phyloP scores from a whole-genome alignment of 2,113 vertebrate species.

The Callithrix jacchus region DNA sequence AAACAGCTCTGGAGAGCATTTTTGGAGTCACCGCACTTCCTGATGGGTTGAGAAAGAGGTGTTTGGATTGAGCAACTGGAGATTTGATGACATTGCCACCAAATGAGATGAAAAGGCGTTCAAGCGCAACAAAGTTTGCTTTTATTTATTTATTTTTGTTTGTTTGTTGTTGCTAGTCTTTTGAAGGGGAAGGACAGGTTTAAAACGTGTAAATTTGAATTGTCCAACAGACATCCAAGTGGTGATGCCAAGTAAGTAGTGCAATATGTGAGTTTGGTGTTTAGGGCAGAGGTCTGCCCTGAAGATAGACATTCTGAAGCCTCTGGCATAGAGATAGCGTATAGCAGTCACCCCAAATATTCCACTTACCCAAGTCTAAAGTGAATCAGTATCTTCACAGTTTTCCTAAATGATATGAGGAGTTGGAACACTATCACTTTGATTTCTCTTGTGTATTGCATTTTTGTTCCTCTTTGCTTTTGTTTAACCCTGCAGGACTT shows the following conservation, averaged over 20 bases:
- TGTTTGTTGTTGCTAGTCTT: neutral
- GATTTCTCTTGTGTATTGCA: neutral
- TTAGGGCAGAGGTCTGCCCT: neutral
- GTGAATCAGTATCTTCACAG: neutral
- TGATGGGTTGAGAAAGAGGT: too few species aligned
- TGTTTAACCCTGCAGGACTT: neutral
- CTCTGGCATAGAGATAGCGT: neutral
- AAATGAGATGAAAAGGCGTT: too few species aligned
- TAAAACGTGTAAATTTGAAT: neutral
- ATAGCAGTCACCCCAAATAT: neutral
- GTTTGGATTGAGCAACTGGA: too few species aligned
- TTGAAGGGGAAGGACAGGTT: neutral
- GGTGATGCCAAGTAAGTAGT: neutral
- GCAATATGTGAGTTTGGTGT: neutral
- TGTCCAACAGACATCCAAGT: too few species aligned
- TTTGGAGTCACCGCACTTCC: too few species aligned
- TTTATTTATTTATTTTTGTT: neutral
- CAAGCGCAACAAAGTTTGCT: neutral
- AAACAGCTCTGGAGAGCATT: too few species aligned
- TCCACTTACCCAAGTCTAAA: neutral
- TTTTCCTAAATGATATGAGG: neutral
- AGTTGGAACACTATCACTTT: neutral
- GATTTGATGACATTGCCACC: too few species aligned
- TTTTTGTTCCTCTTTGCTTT: neutral
- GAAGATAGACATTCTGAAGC: neutral